A percentile compares a stretch with the other conserved stretches of the same genome.
Evolutionary conservation across 2,113 vertebrate species (phyloP).

Genomic region (Sylvilagus bachmani): DNA sequence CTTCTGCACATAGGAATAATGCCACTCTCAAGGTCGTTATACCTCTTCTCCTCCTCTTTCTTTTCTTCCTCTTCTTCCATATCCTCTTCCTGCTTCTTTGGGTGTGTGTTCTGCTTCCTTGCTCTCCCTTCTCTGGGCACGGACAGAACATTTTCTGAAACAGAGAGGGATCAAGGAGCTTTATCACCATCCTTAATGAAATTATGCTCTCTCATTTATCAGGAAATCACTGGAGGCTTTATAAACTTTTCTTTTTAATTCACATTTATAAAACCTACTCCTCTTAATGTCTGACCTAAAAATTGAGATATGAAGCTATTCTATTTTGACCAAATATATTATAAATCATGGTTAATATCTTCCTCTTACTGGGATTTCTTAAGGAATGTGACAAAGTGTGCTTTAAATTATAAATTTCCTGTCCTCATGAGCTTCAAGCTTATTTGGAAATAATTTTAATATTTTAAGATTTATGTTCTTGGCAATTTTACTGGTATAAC

Average conservation of each 20-base stretch:
- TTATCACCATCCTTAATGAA: constrained; percentile 48
- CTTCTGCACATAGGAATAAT: neutral
- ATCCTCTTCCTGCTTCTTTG: no score
- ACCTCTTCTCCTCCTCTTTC: neutral
- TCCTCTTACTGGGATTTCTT: neutral
- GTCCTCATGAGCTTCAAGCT: neutral
- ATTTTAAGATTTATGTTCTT: constrained; percentile 31
- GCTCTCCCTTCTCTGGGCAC: neutral
- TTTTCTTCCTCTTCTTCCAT: no score
- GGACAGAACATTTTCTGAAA: constrained; percentile 42
- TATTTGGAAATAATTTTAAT: constrained; percentile 30
- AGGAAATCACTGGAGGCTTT: constrained; percentile 54
- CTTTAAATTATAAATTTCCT: constrained; percentile 9
- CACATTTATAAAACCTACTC: constrained; percentile 34
- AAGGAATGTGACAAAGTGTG: neutral
- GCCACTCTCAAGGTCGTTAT: neutral
- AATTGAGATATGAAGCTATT: neutral
- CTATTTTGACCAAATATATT: constrained; percentile 40
- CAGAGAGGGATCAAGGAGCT: neutral
- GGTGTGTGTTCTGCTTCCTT: neutral
- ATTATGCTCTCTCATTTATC: constrained; percentile 41
- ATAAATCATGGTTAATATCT: constrained; percentile 1
- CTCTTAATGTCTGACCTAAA: constrained; percentile 32
- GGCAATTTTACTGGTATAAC: neutral
- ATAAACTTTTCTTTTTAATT: constrained; percentile 67